Evolutionary conservation across 2,888 invertebrate genomes (phyloP).

Genomic region (Tipula helvola): DNA sequence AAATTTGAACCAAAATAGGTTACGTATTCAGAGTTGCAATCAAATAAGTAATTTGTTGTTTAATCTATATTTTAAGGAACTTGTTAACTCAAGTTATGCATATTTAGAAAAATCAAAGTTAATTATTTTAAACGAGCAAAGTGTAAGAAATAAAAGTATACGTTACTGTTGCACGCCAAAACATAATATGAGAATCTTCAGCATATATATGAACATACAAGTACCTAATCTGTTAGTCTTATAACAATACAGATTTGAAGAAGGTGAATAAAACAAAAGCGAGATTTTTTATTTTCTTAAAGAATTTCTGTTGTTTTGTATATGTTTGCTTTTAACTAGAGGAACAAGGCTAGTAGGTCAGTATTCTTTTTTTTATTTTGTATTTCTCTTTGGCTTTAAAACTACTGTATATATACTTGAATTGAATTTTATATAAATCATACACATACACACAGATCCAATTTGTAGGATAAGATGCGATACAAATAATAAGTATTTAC

Average conservation of each 20-base stretch:
- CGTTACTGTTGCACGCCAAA: background rate
- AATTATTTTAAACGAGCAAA: background rate
- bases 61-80: too few relatives aligned
- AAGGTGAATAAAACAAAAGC: background rate
- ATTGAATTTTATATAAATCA: background rate
- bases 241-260: background rate
- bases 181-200: background rate
- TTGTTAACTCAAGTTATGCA: too few relatives aligned
- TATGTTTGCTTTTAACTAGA: background rate
- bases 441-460: too few relatives aligned
- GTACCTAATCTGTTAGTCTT: background rate
- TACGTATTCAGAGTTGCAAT: too few relatives aligned
- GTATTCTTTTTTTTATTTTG: background rate
- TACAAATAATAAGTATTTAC: too few relatives aligned
- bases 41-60: too few relatives aligned
- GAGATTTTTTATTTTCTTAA: background rate
- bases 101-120: too few relatives aligned
- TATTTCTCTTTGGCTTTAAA: background rate
- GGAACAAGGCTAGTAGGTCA: background rate
- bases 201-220: background rate
- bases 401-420: background rate
- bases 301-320: background rate
- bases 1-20: too few relatives aligned
- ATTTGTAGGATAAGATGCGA: too few relatives aligned
- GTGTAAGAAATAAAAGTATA: background rate